Evolutionary conservation across 2,888 invertebrate genomes (phyloP).

Genomic region (Synergus itoensis): DNA sequence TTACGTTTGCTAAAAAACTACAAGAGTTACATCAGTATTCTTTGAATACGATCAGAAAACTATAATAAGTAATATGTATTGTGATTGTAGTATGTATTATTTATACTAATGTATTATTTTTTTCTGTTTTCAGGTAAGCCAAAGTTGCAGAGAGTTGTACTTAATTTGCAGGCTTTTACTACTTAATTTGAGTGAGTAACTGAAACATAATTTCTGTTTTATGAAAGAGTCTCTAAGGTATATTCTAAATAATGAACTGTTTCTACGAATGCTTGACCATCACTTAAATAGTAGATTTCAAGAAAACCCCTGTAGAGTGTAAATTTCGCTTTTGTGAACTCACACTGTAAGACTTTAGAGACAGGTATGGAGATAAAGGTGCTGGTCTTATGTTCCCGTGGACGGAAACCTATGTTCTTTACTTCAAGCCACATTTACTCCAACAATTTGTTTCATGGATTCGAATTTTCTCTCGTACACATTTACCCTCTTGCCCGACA

Average conservation of each 20-base stretch:
- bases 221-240: not conserved
- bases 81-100: too few species aligned
- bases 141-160: not conserved
- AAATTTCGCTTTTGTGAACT: not conserved
- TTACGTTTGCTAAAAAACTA: constrained; percentile 14
- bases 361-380: constrained; percentile 38
- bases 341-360: not conserved
- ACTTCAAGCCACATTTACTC: constrained; percentile 26
- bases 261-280: not conserved
- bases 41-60: not conserved
- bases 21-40: not conserved
- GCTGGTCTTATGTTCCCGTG: constrained; percentile 24
- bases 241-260: not conserved
- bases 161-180: not conserved
- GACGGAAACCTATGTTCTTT: constrained; percentile 9
- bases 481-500: not conserved
- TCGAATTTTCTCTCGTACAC: constrained; percentile 26
- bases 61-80: too few species aligned
- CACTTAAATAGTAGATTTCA: not conserved
- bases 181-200: not conserved
- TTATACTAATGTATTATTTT: not conserved
- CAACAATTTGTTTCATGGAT: constrained; percentile 32
- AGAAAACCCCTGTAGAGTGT: constrained; percentile 1
- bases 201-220: not conserved
- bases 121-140: not conserved